These are phyloP conservation scores for Yponomeuta cagnagella DNA, from an alignment of 2,888 invertebrate genomes.

Conservation along the genomic window DNA sequence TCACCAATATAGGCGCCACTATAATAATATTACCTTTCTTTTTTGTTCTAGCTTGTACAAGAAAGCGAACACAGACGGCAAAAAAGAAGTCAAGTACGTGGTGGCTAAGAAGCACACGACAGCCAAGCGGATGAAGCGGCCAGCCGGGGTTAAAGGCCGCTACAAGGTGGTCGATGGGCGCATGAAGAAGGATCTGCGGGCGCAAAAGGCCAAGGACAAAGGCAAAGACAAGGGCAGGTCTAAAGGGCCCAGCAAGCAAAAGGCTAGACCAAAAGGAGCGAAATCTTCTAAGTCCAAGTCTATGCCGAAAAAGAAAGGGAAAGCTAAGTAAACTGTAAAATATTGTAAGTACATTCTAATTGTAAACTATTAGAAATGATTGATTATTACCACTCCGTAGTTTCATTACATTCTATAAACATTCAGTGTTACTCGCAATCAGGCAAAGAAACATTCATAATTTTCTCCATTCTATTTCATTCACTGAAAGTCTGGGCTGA, in stretches of 20 bases:
- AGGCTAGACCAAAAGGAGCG: constrained; percentile 1
- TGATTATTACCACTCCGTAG: neutral
- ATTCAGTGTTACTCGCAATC: neutral
- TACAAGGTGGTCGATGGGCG: constrained; percentile 97
- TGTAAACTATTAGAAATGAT: neutral
- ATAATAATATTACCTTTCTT: neutral
- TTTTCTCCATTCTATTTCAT: no score
- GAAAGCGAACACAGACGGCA: constrained; percentile 89
- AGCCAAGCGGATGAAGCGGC: constrained; percentile 85
- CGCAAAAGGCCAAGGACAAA: constrained; percentile 78
- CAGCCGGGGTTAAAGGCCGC: constrained; percentile 91
- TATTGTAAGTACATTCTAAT: constrained; percentile 7
- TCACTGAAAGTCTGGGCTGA: neutral
- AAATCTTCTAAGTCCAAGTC: constrained; percentile 20
- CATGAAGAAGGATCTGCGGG: constrained; percentile 94
- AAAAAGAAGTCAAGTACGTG: constrained; percentile 93
- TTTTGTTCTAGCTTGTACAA: constrained; percentile 86
- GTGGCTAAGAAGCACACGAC: constrained; percentile 92
- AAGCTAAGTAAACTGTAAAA: constrained; percentile 34
- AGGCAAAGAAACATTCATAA: no score
- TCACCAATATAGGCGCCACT: no score
- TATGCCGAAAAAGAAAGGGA: constrained; percentile 43
- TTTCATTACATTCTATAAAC: neutral
- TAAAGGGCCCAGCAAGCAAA: neutral
- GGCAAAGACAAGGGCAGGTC: constrained; percentile 28